These are phyloP conservation scores for Novumbra hubbsi DNA, from an alignment of 2,797 vertebrate genomes.

Conservation along the genomic window DNA sequence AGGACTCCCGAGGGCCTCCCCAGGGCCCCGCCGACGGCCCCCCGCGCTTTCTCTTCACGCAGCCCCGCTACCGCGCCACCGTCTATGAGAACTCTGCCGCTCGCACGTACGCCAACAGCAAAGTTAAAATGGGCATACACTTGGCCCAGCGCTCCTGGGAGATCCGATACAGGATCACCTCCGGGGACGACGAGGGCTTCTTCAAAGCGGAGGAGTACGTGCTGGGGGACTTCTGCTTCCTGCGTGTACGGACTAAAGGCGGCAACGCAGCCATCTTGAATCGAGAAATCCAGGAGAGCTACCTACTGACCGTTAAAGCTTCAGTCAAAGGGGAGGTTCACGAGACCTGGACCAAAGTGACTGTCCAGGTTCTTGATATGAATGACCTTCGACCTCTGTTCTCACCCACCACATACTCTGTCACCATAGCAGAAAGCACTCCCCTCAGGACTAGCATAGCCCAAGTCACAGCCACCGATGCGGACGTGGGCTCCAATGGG, in stretches of 20 bases:
- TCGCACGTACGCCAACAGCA: constrained; percentile 91
- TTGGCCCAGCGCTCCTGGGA: constrained; percentile 89
- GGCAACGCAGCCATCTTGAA: constrained; percentile 96
- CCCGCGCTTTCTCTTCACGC: constrained; percentile 84
- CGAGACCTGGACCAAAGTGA: constrained; percentile 96
- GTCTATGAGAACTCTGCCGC: constrained; percentile 97
- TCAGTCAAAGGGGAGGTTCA: constrained; percentile 88
- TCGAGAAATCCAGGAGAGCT: constrained; percentile 95
- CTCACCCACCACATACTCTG: constrained; percentile 96
- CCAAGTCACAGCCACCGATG: constrained; percentile 96
- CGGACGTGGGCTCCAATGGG: constrained; percentile 96
- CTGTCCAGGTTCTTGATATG: constrained; percentile 94
- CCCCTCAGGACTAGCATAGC: constrained; percentile 96
- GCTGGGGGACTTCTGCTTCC: constrained; percentile 96
- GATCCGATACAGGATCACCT: constrained; percentile 92
- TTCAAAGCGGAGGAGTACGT: constrained; percentile 96
- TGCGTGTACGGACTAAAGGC: constrained; percentile 96
- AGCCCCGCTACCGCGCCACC: constrained; percentile 86
- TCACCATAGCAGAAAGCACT: constrained; percentile 93
- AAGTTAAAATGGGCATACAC: constrained; percentile 90
- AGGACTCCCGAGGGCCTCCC: constrained; percentile 61
- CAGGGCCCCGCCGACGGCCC: constrained; percentile 57
- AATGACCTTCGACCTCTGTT: constrained; percentile 96
- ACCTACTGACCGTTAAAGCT: constrained; percentile 93
- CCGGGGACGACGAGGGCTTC: constrained; percentile 94